Base-by-base conservation (phyloP, 2,888 invertebrate species). In the Patella depressa region DNA sequence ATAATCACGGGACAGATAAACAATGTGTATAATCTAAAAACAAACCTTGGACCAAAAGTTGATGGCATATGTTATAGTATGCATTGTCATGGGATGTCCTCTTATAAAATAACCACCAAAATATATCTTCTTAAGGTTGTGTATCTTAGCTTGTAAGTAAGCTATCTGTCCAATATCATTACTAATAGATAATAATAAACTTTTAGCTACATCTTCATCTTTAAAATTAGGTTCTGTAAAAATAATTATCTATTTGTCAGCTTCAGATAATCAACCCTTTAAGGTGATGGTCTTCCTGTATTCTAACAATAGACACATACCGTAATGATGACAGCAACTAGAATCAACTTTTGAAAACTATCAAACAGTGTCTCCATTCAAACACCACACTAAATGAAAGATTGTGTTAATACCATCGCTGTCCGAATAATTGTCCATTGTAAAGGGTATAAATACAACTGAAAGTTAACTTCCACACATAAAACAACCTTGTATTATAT, bases 161-260 rank as follows among this genome's bases (percentile, higher is more conserved):
- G 95, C 94, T 79, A 95, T 94, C 91, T 95, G 95, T n/a, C 95
- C 95, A 78, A 95, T 94, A 86, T 95, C 94, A 89, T 95, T 95
- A 88, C 94, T 94, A 84, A 95, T 94, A 79, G 94, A 93, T 85
- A 94, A 93, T 71, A 95, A 89, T 69, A 95, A 91, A 89, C 94
- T 94, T 80, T 94, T 93, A 11, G 94, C 94, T 72, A 94, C 91
- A 88, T 95, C 94, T 78, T 93, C 94, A 84, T 94, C 93, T 74
- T 92, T 92, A 89, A 90, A 90, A 71, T 70, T 53, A 15, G 79
- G 81, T 34, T 84, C 88, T 83, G 83, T 72, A 45, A 73, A 53
- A 73, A 45, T 17, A 72, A 77, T 15, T 2, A 57, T 57, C 7
- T 57, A 57, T 45, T 45, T 45, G 45, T 45, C 9, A 45, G 45